Conservation (phyloP, 2,113 vertebrate genomes). For the Formicarius rufipectus region DNA sequence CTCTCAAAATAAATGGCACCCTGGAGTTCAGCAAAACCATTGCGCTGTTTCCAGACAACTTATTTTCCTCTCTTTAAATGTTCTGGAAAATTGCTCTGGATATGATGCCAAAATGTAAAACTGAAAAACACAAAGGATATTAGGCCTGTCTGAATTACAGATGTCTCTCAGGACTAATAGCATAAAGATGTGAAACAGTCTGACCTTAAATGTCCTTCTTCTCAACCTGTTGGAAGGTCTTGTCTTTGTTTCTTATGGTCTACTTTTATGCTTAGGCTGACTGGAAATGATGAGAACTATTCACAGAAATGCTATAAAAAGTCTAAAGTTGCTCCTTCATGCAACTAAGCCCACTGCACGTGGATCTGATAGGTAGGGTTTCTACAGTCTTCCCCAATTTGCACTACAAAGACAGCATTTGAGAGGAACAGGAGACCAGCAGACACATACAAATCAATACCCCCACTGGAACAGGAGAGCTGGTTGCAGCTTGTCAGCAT, state of each 20-base stretch:
- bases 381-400: background rate
- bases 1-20: constrained; percentile 46
- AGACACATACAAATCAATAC: background rate
- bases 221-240: background rate
- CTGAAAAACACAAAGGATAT: constrained; percentile 68
- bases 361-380: background rate
- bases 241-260: background rate
- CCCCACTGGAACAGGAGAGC: background rate
- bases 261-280: background rate
- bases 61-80: constrained; percentile 48
- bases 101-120: constrained; percentile 71
- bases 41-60: constrained; percentile 48
- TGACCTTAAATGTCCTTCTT: constrained; percentile 63
- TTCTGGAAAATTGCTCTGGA: constrained; percentile 66
- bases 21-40: constrained; percentile 21
- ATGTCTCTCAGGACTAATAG: constrained; percentile 66
- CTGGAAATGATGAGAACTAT: background rate
- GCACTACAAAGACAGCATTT: background rate
- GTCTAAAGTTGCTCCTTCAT: background rate
- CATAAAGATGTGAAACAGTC: constrained; percentile 64
- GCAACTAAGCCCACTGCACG: background rate
- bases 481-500: background rate
- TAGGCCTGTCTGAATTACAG: constrained; percentile 72
- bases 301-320: background rate
- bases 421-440: background rate